These are phyloP conservation scores for Chymomyza caudatula DNA, from an alignment of 2,888 invertebrate genomes.

Conservation along the genomic window DNA sequence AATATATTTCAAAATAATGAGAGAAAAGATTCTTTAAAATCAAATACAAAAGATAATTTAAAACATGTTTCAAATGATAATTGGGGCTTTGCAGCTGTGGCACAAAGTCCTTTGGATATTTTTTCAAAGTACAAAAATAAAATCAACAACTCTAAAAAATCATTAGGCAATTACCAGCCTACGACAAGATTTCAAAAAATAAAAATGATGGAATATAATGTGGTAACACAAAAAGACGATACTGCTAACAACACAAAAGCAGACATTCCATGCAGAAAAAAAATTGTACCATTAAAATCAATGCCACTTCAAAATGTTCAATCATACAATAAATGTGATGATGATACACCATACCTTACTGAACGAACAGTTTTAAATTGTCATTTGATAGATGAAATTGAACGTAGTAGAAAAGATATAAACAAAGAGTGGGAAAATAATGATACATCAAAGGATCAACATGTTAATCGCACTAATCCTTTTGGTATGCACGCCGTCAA, in stretches of 20 bases:
- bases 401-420: constrained; percentile 28
- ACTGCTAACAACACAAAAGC: background rate
- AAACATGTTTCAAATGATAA: constrained; percentile 61
- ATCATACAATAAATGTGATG: constrained; percentile 57
- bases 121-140: constrained; percentile 60
- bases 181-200: background rate
- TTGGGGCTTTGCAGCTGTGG: constrained; percentile 83
- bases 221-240: background rate
- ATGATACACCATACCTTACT: constrained; percentile 76
- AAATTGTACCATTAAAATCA: constrained; percentile 70
- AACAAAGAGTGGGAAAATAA: constrained; percentile 17
- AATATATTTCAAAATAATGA: constrained; percentile 65
- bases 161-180: background rate
- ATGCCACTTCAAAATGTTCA: constrained; percentile 73
- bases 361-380: constrained; percentile 79
- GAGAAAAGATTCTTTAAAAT: constrained; percentile 52
- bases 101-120: constrained; percentile 79
- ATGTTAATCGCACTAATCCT: constrained; percentile 32
- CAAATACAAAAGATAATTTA: constrained; percentile 35
- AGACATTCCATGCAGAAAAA: constrained; percentile 47
- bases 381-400: constrained; percentile 60
- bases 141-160: background rate
- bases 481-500: constrained; percentile 38
- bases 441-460: constrained; percentile 20
- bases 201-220: background rate